Conservation (phyloP, 2,888 invertebrate genomes). For the Endomychus coccineus region DNA sequence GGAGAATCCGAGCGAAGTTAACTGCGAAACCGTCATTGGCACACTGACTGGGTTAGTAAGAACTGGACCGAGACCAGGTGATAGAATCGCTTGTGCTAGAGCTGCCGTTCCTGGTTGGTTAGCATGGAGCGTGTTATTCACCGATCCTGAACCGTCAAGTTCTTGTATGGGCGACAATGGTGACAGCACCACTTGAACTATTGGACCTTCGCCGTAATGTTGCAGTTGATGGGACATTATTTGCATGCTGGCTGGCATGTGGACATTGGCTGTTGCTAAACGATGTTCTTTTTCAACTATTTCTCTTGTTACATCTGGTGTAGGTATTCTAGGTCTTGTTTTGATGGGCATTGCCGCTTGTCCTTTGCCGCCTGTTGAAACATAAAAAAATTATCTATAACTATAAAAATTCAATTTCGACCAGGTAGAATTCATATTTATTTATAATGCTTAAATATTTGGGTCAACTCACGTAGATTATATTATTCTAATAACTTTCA, state of each 20-base stretch:
- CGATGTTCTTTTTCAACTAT: constrained; percentile 64
- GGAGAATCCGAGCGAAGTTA: constrained; percentile 47
- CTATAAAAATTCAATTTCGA: background rate
- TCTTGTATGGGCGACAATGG: constrained; percentile 84
- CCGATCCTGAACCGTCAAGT: constrained; percentile 63
- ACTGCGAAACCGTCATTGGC: constrained; percentile 55
- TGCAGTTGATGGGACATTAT: constrained; percentile 60
- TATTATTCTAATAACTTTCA: too few species aligned
- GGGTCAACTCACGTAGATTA: too few species aligned
- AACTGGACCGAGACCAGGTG: constrained; percentile 51
- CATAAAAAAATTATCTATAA: background rate
- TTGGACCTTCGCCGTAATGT: constrained; percentile 57
- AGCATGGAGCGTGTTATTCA: constrained; percentile 65
- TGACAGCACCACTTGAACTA: constrained; percentile 66
- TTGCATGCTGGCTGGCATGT: constrained; percentile 46
- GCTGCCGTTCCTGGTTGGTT: constrained; percentile 68
- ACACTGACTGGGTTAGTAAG: constrained; percentile 46
- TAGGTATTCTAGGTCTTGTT: constrained; percentile 80
- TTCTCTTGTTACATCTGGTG: constrained; percentile 81
- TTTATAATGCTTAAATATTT: too few species aligned
- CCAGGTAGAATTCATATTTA: too few species aligned
- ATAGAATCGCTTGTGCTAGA: constrained; percentile 69
- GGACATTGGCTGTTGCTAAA: constrained; percentile 43
- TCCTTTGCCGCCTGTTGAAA: constrained; percentile 39
- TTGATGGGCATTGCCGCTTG: constrained; percentile 63